Base-by-base conservation (phyloP, 2,888 invertebrate species). In the Eristalinus aeneus region DNA sequence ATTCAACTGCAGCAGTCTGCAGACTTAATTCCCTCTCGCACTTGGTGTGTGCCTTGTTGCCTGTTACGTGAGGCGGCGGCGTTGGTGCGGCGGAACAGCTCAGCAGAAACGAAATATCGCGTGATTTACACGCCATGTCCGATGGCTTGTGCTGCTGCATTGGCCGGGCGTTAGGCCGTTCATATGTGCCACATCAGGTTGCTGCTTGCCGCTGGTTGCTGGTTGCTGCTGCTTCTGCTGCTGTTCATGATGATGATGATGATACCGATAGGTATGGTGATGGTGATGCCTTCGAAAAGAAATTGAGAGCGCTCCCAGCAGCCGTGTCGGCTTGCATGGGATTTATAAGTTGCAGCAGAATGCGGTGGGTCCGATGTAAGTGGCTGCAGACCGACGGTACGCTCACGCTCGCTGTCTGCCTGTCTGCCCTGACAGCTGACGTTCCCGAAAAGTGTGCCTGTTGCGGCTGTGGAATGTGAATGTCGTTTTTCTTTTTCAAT, bases 71-170 rank as follows among this genome's bases (percentile, higher is more conserved):
- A n/a, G n/a, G 27, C 27, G 27, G 76, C 71, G 58, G 71, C 72
- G 74, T 65, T 32, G 75, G 73, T 84, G 84, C 72, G 53, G 78
- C 79, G 79, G 53, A 81, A 86, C 75, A 75, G 75, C 77, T 75
- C 85, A 75, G 77, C 85, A 75, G 77, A 78, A 79, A 79, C 75
- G 83, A 79, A 87, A 87, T 79, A 87, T 87, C 87, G 87, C 87
- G 87, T 87, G 87, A 87, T 87, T 87, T 87, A 87, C 87, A 79
- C 87, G 83, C 78, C 83, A 83, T 83, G 86, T 82, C 76, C 80
- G 85, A 69, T 69, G 75, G 81, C 54, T 46, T 74, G 53, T 63
- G 68, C 46, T 63, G 74, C 67, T 61, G 69, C 65, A 78, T 63
- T 67, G 77, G 82, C 65, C 61, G 65, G 71, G 77, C 60, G 78